Base-by-base conservation (phyloP, 2,888 invertebrate genomes). In the Chrysina gloriosa region DNA sequence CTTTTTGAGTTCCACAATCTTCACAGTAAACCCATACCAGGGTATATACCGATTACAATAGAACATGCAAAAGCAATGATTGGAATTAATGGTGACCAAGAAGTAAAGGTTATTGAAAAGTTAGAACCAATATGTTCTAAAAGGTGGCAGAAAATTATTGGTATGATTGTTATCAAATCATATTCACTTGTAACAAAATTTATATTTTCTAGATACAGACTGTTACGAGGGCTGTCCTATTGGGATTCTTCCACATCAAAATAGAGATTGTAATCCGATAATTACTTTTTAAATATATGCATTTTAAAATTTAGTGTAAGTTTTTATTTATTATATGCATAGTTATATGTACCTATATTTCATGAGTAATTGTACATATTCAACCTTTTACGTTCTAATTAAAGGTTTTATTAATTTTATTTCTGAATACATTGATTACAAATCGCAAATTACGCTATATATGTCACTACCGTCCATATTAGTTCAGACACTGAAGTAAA, bases 161-260 rank as follows among this genome's bases (percentile, higher is more conserved):
- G 61, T 66, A 34, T 2, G 16, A 45, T 29, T 50, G n/a, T 14
- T 5, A 25, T 29, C 14, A 21, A 48, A 58, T 27, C 2, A 7
- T 45, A 31, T 23, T 61, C 19, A 27, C 21, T 39, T n/a, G 61
- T 5, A 42, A 48, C 50, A 47, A 47, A 29, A 58, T 27, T 63
- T 56, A 65, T 69, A 48, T 70, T 67, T 77, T 75, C 61, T 45
- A 79, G 79, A 78, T 72, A 74, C 73, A 6, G 67, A 70, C 14
- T 42, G 63, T 14, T 79, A 73, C 63, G 70, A 72, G 63, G 74
- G 72, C 42, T 74, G 75, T 21, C 79, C 79, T 11, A 68, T 79
- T 16, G 79, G 79, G 66, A 69, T 77, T 6, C 65, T 78, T 31
- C 75, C 77, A 7, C 69, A 75, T 69, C 77, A 79, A 69, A 67